phyloP scores from a whole-genome alignment of 2,797 vertebrate genomes.

The Chlorospingus flavigularis region DNA sequence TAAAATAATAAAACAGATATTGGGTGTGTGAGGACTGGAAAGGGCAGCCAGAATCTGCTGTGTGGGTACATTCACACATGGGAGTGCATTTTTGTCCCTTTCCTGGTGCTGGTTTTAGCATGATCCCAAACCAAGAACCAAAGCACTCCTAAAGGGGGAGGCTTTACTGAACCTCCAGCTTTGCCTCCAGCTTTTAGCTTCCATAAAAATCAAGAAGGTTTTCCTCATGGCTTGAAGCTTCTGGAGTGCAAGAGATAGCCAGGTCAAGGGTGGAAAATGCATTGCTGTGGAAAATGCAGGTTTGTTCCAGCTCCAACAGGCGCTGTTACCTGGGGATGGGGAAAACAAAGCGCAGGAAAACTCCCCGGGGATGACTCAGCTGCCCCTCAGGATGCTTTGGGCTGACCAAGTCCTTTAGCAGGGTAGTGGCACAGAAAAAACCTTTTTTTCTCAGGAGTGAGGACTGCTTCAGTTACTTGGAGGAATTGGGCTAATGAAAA shows the following conservation, averaged over 20 bases:
- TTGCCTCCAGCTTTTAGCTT: background rate
- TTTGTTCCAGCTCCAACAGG: background rate
- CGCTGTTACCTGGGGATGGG: background rate
- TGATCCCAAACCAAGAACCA: background rate
- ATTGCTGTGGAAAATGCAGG: background rate
- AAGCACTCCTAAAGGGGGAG: background rate
- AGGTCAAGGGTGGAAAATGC: background rate
- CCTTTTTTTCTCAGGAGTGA: background rate
- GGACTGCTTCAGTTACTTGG: background rate
- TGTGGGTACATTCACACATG: background rate
- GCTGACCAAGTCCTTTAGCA: conserved; percentile 15
- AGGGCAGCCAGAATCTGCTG: background rate
- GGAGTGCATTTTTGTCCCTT: background rate
- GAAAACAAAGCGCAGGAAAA: background rate
- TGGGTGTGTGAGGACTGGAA: background rate
- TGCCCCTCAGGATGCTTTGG: conserved; percentile 19
- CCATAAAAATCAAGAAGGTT: background rate
- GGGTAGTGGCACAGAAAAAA: conserved; percentile 18
- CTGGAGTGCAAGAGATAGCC: background rate
- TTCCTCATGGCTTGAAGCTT: background rate
- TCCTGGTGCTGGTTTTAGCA: background rate
- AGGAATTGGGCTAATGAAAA: background rate
- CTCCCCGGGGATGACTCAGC: background rate
- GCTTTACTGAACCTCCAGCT: background rate
- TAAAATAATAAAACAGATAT: conserved; percentile 2